Evolutionary conservation across 2,888 invertebrate species (phyloP), one percentile per base, ranked within the genome.

Genomic region (Chloroclystis v-ata): DNA sequence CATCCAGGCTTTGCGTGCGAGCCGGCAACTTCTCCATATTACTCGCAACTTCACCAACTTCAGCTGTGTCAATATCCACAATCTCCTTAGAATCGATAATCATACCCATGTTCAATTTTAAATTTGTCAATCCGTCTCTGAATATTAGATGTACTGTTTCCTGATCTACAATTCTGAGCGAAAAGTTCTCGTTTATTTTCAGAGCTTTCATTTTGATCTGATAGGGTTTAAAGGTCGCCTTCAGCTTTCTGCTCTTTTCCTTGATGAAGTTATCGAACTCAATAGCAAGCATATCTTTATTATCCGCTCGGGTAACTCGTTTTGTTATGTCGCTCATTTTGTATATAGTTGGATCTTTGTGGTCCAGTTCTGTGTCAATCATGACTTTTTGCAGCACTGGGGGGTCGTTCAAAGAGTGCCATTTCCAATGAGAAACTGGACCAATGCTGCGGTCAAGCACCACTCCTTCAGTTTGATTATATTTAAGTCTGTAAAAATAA

Each of bases 81-180:
- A 73, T 89, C 75, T 75, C 90, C 73, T 77, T 85, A 69, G 78
- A 89, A 72, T 79, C 89, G 70, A 82, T 74, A 64, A 69, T 74
- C 90, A 81, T 90, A 61, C 80, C 89, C 63, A 70, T 70, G 51
- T 87, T 86, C 14, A 84, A 50, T 62, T 84, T 85, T 25, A 86
- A 53, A 56, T 77, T 82, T 4, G 76, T 76, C 8, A 73, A 62
- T 1, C 84, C 83, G 48, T 86, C 85, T 55, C 82, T 71, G 55
- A 69, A 87, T 33, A 78, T 72, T 1, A 87, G 62, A 59, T 84
- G 81, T 20, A 86, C 63, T 6, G 73, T 76, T 1, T 83, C 78
- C 60, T 87, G 87, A 50, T 87, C 85, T 28, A 86, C 56, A 1
- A 87, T 72, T 61, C 70, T 77, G 5, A 87, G 52, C 6, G 85